Evolutionary conservation across 2,113 vertebrate genomes (phyloP).

Genomic region (Tenebrosternarchus preto): DNA sequence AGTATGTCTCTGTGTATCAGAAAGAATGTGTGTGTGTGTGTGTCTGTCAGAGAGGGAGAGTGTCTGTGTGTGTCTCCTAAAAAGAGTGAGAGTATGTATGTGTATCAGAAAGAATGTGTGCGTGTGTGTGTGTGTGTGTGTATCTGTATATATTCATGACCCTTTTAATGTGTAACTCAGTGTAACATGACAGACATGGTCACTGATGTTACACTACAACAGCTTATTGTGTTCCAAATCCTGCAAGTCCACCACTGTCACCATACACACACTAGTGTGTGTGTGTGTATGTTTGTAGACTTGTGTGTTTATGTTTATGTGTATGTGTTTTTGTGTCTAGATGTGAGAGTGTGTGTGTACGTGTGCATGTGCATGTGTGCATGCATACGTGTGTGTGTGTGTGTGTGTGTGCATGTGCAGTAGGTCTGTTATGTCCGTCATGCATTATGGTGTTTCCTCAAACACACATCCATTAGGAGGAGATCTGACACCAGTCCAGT

Average conservation of each 20-base stretch:
- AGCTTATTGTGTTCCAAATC: conserved; percentile 70
- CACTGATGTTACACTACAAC: conserved; percentile 69
- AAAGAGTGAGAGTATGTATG: conserved; percentile 41
- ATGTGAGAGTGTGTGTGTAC: conserved; percentile 18
- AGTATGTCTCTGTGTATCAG: conserved; percentile 25
- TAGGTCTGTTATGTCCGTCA: conserved; percentile 2
- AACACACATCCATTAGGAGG: too few species aligned
- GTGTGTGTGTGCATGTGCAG: not conserved
- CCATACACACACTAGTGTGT: conserved; percentile 3
- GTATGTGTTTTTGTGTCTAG: not conserved
- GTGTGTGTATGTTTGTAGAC: not conserved
- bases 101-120: not conserved
- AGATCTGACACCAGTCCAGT: too few species aligned
- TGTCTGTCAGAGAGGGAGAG: too few species aligned
- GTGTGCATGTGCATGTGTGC: conserved; percentile 21
- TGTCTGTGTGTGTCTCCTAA: conserved; percentile 1
- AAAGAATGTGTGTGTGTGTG: too few species aligned
- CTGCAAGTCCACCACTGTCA: conserved; percentile 48
- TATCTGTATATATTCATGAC: conserved; percentile 30
- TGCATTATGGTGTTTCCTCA: too few species aligned
- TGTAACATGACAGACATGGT: conserved; percentile 68
- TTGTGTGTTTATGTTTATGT: too few species aligned
- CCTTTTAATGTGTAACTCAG: conserved; percentile 67
- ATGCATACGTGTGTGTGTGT: conserved; percentile 16
- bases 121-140: conserved; percentile 28